Percentiles rank a stretch among this genome's conserved stretches.
Evolutionary conservation across 2,113 vertebrate species (phyloP).

Genomic region (Ophthalmolycus amberensis): DNA sequence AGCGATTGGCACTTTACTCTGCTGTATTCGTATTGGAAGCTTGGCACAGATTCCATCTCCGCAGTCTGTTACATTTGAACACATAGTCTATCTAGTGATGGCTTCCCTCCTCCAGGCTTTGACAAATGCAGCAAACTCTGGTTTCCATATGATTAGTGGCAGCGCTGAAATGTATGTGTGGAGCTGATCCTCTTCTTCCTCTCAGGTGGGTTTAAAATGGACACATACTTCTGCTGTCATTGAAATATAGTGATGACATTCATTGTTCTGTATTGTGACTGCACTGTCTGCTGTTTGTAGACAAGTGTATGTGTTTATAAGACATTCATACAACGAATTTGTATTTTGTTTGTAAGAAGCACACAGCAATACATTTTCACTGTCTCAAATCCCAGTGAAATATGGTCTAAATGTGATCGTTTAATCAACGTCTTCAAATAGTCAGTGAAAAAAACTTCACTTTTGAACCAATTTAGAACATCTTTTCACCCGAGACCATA

Average conservation of each 20-base stretch:
- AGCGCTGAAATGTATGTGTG: neutral
- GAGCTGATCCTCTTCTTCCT: neutral
- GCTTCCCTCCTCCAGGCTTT: conserved; percentile 29
- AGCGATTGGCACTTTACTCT: conserved; percentile 9
- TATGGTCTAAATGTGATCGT: no score
- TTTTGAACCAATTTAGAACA: no score
- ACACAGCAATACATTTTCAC: neutral
- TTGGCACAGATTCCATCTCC: conserved; percentile 14
- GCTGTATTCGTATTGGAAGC: conserved; percentile 1
- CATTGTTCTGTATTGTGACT: neutral
- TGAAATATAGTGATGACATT: neutral
- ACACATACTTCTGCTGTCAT: neutral
- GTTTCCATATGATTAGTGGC: conserved; percentile 27
- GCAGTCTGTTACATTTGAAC: conserved; percentile 39
- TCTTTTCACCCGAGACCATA: no score
- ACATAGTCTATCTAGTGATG: conserved; percentile 23
- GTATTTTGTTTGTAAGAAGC: neutral
- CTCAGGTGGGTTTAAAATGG: conserved; percentile 16
- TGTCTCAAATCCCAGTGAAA: no score
- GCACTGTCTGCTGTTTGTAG: neutral
- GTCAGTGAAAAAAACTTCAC: no score
- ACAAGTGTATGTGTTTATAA: neutral
- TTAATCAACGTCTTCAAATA: no score
- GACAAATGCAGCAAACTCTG: neutral
- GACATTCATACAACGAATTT: neutral